Conservation (phyloP, 2,113 vertebrate genomes). For the Pseudorectes ferrugineus region DNA sequence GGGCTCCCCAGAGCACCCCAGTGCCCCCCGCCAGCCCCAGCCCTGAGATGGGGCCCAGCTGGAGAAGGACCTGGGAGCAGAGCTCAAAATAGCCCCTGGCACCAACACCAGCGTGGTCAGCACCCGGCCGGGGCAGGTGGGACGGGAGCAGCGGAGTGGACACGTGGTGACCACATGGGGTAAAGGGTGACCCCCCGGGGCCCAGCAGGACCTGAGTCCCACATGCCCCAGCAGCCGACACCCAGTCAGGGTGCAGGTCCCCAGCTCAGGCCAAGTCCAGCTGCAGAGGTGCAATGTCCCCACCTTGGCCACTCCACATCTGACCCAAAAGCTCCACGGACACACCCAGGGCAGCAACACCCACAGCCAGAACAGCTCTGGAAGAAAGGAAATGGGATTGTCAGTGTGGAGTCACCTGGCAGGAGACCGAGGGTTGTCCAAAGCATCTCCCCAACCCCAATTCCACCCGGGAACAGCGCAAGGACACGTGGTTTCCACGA, state of each 20-base stretch:
- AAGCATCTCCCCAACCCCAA: background rate
- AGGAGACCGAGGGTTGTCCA: rapidly evolving
- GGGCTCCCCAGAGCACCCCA: background rate
- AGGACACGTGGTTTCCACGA: rapidly evolving
- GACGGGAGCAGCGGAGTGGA: background rate
- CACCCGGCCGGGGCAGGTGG: background rate
- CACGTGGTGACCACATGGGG: background rate
- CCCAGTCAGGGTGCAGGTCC: rapidly evolving
- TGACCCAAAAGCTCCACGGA: background rate
- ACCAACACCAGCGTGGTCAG: background rate
- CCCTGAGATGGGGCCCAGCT: background rate
- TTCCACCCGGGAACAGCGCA: rapidly evolving
- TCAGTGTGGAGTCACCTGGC: rapidly evolving
- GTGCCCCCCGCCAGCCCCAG: background rate
- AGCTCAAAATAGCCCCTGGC: background rate
- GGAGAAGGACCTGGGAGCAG: background rate
- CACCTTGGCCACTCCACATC: rapidly evolving
- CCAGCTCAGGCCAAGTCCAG: too few species aligned
- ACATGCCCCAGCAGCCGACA: background rate
- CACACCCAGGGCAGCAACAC: rapidly evolving
- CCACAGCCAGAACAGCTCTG: background rate
- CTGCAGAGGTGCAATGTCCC: background rate
- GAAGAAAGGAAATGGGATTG: rapidly evolving
- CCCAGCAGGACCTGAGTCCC: background rate
- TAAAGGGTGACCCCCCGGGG: rapidly evolving